These are phyloP conservation scores for Caenorhabditis parvicauda DNA, from an alignment of 2,888 invertebrate species.

Conservation along the genomic window DNA sequence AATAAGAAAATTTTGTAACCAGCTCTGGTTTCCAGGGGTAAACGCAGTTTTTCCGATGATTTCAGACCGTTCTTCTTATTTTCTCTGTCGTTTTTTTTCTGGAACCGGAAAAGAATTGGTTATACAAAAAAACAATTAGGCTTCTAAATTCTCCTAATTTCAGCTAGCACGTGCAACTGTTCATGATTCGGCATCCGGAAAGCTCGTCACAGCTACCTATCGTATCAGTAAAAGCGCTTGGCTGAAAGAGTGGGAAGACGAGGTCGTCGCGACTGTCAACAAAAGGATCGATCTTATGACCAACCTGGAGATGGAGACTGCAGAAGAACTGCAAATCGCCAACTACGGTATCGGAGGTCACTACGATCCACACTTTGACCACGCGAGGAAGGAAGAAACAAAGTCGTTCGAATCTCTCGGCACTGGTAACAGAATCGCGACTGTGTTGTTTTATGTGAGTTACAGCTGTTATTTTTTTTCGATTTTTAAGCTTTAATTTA, in stretches of 20 bases:
- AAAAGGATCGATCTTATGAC: constrained; percentile 82
- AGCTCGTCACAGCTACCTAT: constrained; percentile 86
- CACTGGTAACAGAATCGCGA: constrained; percentile 90
- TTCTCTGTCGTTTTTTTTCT: neutral
- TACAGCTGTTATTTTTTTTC: no score
- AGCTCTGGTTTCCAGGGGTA: no score
- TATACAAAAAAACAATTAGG: no score
- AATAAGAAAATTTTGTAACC: no score
- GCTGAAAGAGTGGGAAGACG: constrained; percentile 82
- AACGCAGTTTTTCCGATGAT: no score
- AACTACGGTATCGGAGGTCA: constrained; percentile 98
- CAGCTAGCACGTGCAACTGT: constrained; percentile 61
- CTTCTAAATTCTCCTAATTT: no score
- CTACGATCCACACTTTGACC: constrained; percentile 93
- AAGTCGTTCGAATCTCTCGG: constrained; percentile 68
- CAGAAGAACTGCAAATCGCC: constrained; percentile 94
- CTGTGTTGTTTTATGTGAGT: constrained; percentile 90
- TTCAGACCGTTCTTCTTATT: no score
- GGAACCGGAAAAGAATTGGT: neutral
- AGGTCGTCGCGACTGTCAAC: constrained; percentile 75
- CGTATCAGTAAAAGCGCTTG: constrained; percentile 91
- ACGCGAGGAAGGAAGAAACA: constrained; percentile 67
- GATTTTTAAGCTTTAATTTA: neutral
- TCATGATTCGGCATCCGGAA: constrained; percentile 68
- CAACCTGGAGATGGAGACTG: constrained; percentile 79